phyloP scores from a whole-genome alignment of 1,140 invertebrate species.

The Bathynomus jamesi region DNA sequence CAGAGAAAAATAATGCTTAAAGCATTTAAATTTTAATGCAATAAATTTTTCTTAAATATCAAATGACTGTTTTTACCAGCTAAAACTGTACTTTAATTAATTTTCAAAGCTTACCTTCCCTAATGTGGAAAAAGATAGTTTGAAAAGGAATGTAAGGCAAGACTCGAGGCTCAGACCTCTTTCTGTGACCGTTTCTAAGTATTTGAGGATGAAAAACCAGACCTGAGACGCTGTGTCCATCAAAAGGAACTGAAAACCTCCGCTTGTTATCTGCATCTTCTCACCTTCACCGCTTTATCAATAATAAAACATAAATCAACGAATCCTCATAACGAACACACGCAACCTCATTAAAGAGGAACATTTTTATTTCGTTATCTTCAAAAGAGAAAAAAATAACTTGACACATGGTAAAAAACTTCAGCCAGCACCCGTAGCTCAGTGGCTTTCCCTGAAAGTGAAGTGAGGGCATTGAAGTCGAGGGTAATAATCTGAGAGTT shows the following conservation, averaged over 20 bases:
- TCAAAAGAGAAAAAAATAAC: too few species aligned
- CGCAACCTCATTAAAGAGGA: too few species aligned
- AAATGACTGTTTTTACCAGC: background rate
- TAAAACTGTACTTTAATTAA: too few species aligned
- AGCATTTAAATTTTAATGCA: background rate
- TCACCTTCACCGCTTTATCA: conserved; percentile 53
- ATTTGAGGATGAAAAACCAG: conserved; percentile 95
- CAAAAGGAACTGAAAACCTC: conserved; percentile 91
- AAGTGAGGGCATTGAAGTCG: too few species aligned
- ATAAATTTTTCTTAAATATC: background rate
- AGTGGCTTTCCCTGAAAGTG: too few species aligned
- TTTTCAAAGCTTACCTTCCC: conserved; percentile 77
- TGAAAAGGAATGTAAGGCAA: conserved; percentile 88
- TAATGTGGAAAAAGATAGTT: conserved; percentile 89
- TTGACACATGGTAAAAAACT: too few species aligned
- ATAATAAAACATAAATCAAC: background rate
- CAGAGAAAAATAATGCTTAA: background rate
- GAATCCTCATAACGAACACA: too few species aligned
- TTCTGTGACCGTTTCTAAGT: conserved; percentile 79
- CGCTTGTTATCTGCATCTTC: conserved; percentile 76
- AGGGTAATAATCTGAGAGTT: too few species aligned
- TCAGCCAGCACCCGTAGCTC: too few species aligned
- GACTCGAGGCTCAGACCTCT: conserved; percentile 77
- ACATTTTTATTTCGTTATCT: too few species aligned
- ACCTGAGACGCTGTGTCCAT: conserved; percentile 83